Conservation (phyloP, 2,888 invertebrate species). For the Orthonychiurus folsomi region DNA sequence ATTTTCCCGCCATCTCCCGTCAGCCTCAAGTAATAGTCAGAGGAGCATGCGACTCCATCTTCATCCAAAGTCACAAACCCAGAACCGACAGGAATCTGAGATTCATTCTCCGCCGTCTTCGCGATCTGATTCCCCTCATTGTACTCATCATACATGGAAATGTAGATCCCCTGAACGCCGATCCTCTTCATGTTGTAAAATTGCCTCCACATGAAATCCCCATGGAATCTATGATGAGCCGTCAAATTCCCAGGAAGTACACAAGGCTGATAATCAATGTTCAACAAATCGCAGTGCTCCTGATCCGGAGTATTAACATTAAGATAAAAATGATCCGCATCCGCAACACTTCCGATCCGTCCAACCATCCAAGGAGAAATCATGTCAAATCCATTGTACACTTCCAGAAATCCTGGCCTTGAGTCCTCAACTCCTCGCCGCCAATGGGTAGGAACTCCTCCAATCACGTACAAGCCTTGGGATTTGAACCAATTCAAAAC, state of each 20-base stretch:
- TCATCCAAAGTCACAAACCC: slow-evolving; percentile 14
- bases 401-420: slow-evolving; percentile 3
- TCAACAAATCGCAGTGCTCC: neutral
- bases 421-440: slow-evolving; percentile 6
- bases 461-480: slow-evolving; percentile 10
- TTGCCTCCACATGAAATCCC: slow-evolving; percentile 16
- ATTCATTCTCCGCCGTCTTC: slow-evolving; percentile 10
- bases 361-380: slow-evolving; percentile 17
- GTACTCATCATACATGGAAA: slow-evolving; percentile 16
- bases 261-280: slow-evolving; percentile 13
- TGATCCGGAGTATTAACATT: slow-evolving; percentile 8
- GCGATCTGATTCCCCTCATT: slow-evolving; percentile 15
- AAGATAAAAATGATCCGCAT: neutral
- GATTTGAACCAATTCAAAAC: slow-evolving; percentile 14
- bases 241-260: slow-evolving; percentile 10
- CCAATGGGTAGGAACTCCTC: slow-evolving; percentile 13
- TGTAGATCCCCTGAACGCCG: slow-evolving; percentile 13
- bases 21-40: slow-evolving; percentile 14
- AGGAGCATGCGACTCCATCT: slow-evolving; percentile 7
- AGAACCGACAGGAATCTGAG: slow-evolving; percentile 2
- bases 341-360: slow-evolving; percentile 2
- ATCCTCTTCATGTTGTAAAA: slow-evolving; percentile 12
- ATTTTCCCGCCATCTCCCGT: slow-evolving; percentile 13
- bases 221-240: slow-evolving; percentile 7
- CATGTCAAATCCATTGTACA: slow-evolving; percentile 9